phyloP scores from a whole-genome alignment of 2,113 vertebrate genomes.

The human region DNA sequence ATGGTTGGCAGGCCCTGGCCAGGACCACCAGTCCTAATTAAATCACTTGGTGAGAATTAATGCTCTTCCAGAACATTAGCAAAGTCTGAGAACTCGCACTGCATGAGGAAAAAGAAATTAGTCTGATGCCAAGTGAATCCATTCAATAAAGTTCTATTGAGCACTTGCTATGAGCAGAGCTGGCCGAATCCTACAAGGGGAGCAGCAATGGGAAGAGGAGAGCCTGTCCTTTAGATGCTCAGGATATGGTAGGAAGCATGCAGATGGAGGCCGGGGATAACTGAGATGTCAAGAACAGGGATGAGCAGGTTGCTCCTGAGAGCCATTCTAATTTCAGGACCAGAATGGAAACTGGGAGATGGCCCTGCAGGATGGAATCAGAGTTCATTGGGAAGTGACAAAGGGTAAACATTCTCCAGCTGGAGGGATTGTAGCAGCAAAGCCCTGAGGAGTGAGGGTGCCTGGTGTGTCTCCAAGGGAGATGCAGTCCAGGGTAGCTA shows the following conservation, averaged over 20 bases:
- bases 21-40: constrained; percentile 24
- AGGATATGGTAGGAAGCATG: not conserved
- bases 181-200: not conserved
- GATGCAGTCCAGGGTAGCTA: not conserved
- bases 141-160: not conserved
- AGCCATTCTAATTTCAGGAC: not conserved
- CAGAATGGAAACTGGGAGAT: not conserved
- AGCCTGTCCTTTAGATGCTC: not conserved
- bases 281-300: not conserved
- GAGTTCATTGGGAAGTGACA: not conserved
- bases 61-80: constrained; percentile 18
- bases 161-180: not conserved
- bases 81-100: constrained; percentile 32
- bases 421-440: not conserved
- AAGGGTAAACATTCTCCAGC: not conserved
- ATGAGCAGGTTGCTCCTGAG: not conserved
- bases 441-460: not conserved
- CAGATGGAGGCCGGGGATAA: not conserved
- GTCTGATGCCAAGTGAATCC: not conserved
- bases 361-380: not conserved
- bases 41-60: not conserved
- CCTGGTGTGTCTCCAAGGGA: accelerated
- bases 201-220: not conserved
- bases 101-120: constrained; percentile 33
- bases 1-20: not conserved